Percentiles rank a stretch among this genome's conserved stretches.
Evolutionary conservation across 2,888 invertebrate species (phyloP).

Genomic region (Cosmia pyralina): DNA sequence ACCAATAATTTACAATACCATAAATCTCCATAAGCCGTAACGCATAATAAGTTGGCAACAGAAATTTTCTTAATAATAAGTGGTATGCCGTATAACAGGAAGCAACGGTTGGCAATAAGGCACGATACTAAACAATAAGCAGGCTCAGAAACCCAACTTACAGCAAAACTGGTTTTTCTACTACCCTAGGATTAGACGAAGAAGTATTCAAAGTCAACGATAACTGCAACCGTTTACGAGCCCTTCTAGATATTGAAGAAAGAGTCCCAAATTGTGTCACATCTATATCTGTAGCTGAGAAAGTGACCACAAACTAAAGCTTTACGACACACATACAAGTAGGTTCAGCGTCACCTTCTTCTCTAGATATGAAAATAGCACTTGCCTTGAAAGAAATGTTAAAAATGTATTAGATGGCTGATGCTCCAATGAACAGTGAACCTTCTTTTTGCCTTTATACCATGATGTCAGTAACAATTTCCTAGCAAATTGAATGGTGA

Average conservation of each 20-base stretch:
- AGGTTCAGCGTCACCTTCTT: neutral
- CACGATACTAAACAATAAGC: slow-evolving; percentile 11
- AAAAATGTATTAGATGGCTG: neutral
- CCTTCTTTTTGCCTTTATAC: slow-evolving; percentile 38
- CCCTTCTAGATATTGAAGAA: neutral
- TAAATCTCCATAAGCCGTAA: slow-evolving; percentile 45
- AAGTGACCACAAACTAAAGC: neutral
- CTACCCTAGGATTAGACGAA: neutral
- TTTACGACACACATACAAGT: neutral
- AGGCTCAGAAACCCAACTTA: slow-evolving; percentile 30
- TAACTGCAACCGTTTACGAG: too few species aligned
- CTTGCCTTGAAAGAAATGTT: neutral
- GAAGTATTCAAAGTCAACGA: neutral
- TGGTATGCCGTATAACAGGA: slow-evolving; percentile 53
- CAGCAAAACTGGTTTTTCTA: neutral
- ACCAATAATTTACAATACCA: slow-evolving; percentile 30
- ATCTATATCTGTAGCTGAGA: neutral
- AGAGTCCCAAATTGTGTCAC: neutral
- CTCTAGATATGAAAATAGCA: neutral
- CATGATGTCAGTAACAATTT: slow-evolving; percentile 63
- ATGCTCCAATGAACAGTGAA: slow-evolving; percentile 9
- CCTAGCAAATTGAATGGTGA: slow-evolving; percentile 69
- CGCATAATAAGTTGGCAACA: slow-evolving; percentile 46
- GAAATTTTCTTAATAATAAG: slow-evolving; percentile 54
- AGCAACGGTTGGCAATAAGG: slow-evolving; percentile 50